These are phyloP conservation scores for Calliopsis andreniformis DNA, from an alignment of 1,140 invertebrate species.

Conservation along the genomic window DNA sequence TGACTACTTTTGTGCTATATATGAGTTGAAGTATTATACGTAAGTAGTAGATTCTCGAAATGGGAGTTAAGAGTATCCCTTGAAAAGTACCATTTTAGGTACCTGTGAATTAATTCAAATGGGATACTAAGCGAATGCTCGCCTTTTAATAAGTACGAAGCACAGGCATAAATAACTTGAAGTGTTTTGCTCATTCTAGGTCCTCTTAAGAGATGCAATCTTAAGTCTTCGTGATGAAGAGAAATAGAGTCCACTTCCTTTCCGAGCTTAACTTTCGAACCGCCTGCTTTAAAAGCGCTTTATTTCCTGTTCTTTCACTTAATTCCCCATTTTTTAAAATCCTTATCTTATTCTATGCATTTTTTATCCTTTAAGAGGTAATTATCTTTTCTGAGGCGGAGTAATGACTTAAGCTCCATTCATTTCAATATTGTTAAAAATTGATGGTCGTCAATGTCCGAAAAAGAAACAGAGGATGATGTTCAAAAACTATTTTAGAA, in stretches of 20 bases:
- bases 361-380: too few relatives aligned
- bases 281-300: background rate
- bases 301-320: background rate
- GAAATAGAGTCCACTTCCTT: conserved; percentile 9
- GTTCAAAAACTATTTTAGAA: too few relatives aligned
- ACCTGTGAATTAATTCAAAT: background rate
- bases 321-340: background rate
- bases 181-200: background rate
- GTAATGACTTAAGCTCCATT: too few relatives aligned
- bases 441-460: too few relatives aligned
- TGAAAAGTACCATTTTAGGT: conserved; percentile 7
- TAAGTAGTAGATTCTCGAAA: too few relatives aligned
- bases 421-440: too few relatives aligned
- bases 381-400: too few relatives aligned
- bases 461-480: too few relatives aligned
- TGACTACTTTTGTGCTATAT: too few relatives aligned
- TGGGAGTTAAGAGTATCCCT: too few relatives aligned
- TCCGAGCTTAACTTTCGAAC: background rate
- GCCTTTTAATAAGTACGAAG: conserved; percentile 20
- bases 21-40: too few relatives aligned
- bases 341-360: background rate
- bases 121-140: background rate
- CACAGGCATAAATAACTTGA: conserved; percentile 2
- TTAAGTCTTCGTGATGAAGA: conserved; percentile 4
- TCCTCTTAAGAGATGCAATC: conserved; percentile 2